phyloP scores from a whole-genome alignment of 2,888 invertebrate genomes.

The Epirrhoe alternata region DNA sequence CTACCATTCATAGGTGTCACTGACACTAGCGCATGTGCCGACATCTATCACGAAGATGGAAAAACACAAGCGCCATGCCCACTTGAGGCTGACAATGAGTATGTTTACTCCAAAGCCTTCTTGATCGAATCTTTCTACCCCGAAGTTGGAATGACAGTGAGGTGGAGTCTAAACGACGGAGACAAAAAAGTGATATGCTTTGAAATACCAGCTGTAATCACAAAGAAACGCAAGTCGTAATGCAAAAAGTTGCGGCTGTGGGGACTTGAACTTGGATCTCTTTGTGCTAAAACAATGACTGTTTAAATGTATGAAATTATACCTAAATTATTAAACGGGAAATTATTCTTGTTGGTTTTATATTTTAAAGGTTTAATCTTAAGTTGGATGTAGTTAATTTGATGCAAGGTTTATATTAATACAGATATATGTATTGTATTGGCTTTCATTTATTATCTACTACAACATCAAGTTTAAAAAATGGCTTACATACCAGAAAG shows the following conservation, averaged over 20 bases:
- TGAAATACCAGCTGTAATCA: slow-evolving; percentile 82
- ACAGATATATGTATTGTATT: too few relatives aligned
- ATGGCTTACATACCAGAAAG: too few relatives aligned
- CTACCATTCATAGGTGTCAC: slow-evolving; percentile 89
- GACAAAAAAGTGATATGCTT: slow-evolving; percentile 85
- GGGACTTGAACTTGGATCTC: too few relatives aligned
- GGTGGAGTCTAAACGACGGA: slow-evolving; percentile 85
- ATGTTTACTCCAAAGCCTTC: slow-evolving; percentile 86
- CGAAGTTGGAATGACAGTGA: slow-evolving; percentile 79
- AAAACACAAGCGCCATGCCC: slow-evolving; percentile 86
- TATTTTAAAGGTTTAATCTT: too few relatives aligned
- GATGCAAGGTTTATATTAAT: too few relatives aligned
- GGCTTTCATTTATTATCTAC: too few relatives aligned
- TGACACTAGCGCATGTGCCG: slow-evolving; percentile 53
- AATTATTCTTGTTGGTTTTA: too few relatives aligned
- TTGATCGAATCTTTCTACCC: slow-evolving; percentile 81
- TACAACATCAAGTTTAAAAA: too few relatives aligned
- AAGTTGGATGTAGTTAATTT: too few relatives aligned
- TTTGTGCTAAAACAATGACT: too few relatives aligned
- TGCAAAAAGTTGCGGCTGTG: slow-evolving; percentile 17
- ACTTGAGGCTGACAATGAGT: slow-evolving; percentile 86
- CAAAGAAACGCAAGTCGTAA: slow-evolving; percentile 13
- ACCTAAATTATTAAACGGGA: too few relatives aligned
- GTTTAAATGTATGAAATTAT: too few relatives aligned
- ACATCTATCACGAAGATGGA: slow-evolving; percentile 45